These are phyloP conservation scores for Erebia epiphron DNA, from an alignment of 2,888 invertebrate genomes.

Conservation along the genomic window DNA sequence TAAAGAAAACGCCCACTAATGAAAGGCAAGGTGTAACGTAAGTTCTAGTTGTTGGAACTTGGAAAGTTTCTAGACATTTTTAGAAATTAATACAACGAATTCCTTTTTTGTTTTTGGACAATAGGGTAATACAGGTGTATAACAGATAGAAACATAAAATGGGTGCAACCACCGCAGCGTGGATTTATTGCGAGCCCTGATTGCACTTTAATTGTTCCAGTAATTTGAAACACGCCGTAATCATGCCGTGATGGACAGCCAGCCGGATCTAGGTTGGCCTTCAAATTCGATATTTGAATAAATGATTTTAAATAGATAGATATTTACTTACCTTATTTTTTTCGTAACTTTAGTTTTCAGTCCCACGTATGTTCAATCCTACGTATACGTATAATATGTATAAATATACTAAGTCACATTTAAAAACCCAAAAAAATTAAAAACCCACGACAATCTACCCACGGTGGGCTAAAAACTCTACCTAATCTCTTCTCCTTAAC, in stretches of 20 bases:
- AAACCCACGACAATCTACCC: too few species aligned
- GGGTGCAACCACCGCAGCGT: slow-evolving; percentile 17
- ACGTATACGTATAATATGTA: too few species aligned
- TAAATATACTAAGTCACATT: too few species aligned
- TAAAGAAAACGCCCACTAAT: too few species aligned
- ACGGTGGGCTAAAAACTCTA: too few species aligned
- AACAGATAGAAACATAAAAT: slow-evolving; percentile 9
- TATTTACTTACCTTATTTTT: not conserved
- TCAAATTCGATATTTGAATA: slow-evolving; percentile 15
- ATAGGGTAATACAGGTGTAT: not conserved
- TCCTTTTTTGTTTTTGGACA: not conserved
- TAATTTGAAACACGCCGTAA: slow-evolving; percentile 25
- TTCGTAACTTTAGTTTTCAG: not conserved
- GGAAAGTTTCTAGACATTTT: too few species aligned
- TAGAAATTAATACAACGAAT: not conserved
- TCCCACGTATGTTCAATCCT: not conserved
- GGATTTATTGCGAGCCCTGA: slow-evolving; percentile 29
- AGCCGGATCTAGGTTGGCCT: slow-evolving; percentile 13
- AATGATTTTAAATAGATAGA: slow-evolving; percentile 8
- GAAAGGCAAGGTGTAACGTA: too few species aligned
- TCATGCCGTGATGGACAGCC: slow-evolving; percentile 22
- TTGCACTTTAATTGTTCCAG: slow-evolving; percentile 29
- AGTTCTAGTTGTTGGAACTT: too few species aligned
- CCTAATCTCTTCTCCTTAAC: too few species aligned
- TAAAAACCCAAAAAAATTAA: too few species aligned